Base-by-base conservation (phyloP, 2,113 vertebrate species). In the Mola mola region DNA sequence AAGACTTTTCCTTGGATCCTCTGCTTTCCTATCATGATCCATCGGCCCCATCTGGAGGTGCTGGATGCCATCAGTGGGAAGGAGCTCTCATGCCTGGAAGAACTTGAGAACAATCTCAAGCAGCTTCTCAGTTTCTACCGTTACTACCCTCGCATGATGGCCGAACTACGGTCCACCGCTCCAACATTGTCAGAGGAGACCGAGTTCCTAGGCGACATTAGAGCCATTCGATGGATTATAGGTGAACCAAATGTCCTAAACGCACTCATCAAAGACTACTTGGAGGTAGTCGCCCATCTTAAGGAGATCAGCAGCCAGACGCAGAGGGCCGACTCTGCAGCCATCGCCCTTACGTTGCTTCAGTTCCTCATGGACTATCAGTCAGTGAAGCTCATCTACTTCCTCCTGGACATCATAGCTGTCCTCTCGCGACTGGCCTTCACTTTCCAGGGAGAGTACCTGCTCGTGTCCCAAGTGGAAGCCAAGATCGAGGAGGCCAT, bases 341-440 rank as follows among this genome's bases (percentile, higher is more conserved):
- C 96, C 75, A 96, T 98, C 1, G 96, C 96, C 0, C 90, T 98
- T 63, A 94, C 95, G 20, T 93, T 98, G 20, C 87, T 98, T 64
- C 96, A 98, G 83, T 98, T 98, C 81, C 94, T 98, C 53, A 91
- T 96, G 93, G 96, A 98, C 82, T 98, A 98, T 70, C 96, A 98
- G 81, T 97, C 96, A 0, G 88, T 98, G 55, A 98, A 98, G 86
- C 94, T 98, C 44, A 96, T 98, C 80, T 96, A 98, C 83, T 98
- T 98, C 82, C 92, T 98, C 12, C 86, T 98, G 65, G 96, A 98
- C 7, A 91, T 98, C 82, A 96, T 94, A 0, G 95, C 95, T 0
- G 93, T 97, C 38, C 92, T 98, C 37, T 96, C 96, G 0, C 94
- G 96, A 37, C 90, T 98, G 12, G 95, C 95, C 76, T 96, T 96